phyloP scores from a whole-genome alignment of 2,888 invertebrate species.

The Meghimatium bilineatum region DNA sequence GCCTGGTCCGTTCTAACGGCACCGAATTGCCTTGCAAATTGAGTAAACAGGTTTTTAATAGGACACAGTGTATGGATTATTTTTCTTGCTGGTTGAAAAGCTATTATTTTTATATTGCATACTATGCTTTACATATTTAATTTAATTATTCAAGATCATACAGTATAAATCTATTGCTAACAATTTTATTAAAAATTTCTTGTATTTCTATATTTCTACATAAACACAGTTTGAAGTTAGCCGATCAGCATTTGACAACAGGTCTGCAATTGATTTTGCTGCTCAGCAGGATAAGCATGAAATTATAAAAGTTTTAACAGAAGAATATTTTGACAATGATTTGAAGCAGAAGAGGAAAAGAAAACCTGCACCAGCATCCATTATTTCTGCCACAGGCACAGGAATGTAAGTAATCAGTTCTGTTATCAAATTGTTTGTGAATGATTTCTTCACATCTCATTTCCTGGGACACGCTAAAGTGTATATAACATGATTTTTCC shows the following conservation, averaged over 20 bases:
- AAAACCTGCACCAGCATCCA: slow-evolving; percentile 55
- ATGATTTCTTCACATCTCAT: not conserved
- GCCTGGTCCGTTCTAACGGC: no score
- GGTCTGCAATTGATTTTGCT: slow-evolving; percentile 73
- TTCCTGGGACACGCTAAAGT: no score
- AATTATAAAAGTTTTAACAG: slow-evolving; percentile 67
- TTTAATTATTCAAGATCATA: not conserved
- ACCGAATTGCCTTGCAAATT: no score
- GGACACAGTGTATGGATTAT: no score
- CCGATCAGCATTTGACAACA: slow-evolving; percentile 69
- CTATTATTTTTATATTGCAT: not conserved
- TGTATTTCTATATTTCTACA: not conserved
- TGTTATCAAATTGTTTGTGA: not conserved
- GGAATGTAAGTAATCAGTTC: slow-evolving; percentile 66
- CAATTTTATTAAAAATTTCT: not conserved
- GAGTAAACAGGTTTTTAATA: no score
- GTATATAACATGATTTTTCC: no score
- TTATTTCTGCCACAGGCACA: slow-evolving; percentile 67
- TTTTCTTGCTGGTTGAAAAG: no score
- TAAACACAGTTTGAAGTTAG: slow-evolving; percentile 61
- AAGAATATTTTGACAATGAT: slow-evolving; percentile 62
- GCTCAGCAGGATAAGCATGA: slow-evolving; percentile 71
- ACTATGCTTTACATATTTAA: slow-evolving; percentile 1
- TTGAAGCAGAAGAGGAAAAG: slow-evolving; percentile 55
- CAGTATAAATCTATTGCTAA: not conserved